Evolutionary conservation across 2,888 invertebrate genomes (phyloP).

Genomic region (Caradrina kadenii): DNA sequence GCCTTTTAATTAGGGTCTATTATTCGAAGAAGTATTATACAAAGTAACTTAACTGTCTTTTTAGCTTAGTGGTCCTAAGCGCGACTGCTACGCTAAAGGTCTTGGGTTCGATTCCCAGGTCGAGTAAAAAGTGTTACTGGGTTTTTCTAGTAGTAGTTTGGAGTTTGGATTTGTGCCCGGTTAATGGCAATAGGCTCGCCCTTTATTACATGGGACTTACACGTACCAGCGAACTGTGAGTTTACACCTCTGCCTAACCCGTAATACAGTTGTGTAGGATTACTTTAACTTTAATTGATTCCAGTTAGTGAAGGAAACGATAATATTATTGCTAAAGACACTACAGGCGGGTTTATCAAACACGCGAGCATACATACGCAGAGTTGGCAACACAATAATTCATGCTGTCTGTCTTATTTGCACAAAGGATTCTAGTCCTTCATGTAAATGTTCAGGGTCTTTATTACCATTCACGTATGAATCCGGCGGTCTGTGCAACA

Average conservation of each 20-base stretch:
- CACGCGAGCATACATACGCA: constrained; percentile 49
- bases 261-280: constrained; percentile 12
- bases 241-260: no score
- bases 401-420: constrained; percentile 30
- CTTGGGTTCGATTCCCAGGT: no score
- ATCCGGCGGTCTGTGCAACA: constrained; percentile 65
- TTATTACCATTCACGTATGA: constrained; percentile 40
- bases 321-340: constrained; percentile 63
- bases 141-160: no score
- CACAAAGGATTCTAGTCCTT: constrained; percentile 54
- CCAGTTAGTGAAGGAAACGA: constrained; percentile 41
- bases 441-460: constrained; percentile 20
- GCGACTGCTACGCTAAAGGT: no score
- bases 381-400: constrained; percentile 40
- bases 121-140: no score
- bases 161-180: no score
- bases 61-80: no score
- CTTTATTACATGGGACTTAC: no score
- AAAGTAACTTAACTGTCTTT: no score
- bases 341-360: constrained; percentile 68
- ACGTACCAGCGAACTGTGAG: no score
- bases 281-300: constrained; percentile 27
- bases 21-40: not conserved
- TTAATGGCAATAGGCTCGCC: no score
- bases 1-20: constrained; percentile 4